Evolutionary conservation across 2,797 vertebrate species (phyloP).

Genomic region (Sebastiscus albofasciatus): DNA sequence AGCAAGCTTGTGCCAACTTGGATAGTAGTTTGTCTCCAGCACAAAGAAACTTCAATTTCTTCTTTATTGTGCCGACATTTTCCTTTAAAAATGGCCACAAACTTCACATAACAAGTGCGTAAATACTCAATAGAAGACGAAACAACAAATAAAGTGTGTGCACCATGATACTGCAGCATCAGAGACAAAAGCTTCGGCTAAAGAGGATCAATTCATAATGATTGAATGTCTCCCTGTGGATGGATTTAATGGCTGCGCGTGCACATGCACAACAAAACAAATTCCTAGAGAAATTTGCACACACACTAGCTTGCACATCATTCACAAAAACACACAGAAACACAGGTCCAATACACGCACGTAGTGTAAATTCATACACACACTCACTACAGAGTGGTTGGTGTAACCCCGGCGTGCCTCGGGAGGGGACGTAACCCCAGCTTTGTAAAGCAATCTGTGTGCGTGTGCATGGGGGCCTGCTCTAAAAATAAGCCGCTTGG

Average conservation of each 20-base stretch:
- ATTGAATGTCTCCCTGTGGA: conserved; percentile 29
- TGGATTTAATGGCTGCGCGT: conserved; percentile 12
- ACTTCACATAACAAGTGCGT: background rate
- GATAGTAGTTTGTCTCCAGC: conserved; percentile 23
- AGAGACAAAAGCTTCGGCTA: background rate
- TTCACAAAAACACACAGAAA: background rate
- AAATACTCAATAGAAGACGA: background rate
- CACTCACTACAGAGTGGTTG: background rate
- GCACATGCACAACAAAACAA: background rate
- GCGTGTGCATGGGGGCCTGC: background rate
- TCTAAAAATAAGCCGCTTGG: conserved; percentile 67
- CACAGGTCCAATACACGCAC: background rate
- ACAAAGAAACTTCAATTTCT: conserved; percentile 10
- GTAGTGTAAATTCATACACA: background rate
- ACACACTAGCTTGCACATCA: background rate
- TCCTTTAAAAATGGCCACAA: background rate
- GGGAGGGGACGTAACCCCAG: conserved; percentile 10
- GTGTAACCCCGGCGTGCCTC: conserved; percentile 14
- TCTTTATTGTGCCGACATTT: background rate
- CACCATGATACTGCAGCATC: background rate
- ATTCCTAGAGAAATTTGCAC: background rate
- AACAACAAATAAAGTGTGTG: background rate
- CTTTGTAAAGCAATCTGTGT: conserved; percentile 43
- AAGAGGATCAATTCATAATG: conserved; percentile 20
- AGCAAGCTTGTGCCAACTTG: conserved; percentile 19